Conservation (phyloP, 1,140 invertebrate species). For the Drosophila ironensis region DNA sequence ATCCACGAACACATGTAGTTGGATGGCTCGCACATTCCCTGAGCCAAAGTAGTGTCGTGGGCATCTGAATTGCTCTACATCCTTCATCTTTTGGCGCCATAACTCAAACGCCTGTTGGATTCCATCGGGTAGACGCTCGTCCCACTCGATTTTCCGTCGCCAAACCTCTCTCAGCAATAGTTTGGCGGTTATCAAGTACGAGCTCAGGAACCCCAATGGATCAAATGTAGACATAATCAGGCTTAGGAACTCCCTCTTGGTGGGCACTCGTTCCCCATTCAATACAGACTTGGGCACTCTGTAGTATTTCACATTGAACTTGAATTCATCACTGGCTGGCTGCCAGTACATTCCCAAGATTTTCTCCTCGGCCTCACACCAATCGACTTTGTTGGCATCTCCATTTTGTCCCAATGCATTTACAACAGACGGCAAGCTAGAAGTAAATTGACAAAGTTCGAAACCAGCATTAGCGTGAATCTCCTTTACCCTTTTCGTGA, state of each 20-base stretch:
- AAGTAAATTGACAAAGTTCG: not conserved
- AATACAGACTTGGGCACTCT: not conserved
- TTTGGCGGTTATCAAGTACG: not conserved
- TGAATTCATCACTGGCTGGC: conserved; percentile 5
- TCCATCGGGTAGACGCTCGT: not conserved
- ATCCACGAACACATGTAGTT: not conserved
- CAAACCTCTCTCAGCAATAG: not conserved
- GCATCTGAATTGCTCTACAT: not conserved
- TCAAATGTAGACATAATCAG: not conserved
- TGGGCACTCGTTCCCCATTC: not conserved
- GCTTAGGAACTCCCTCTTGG: conserved; percentile 3
- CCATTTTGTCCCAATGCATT: not conserved
- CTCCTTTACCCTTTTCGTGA: not conserved
- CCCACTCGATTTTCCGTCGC: not conserved
- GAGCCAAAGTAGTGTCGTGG: not conserved
- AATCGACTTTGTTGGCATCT: too few relatives aligned
- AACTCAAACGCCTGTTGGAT: not conserved
- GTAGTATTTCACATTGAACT: conserved; percentile 4
- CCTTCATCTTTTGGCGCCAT: not conserved
- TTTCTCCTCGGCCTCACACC: too few relatives aligned
- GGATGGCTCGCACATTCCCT: not conserved
- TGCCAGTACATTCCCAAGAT: conserved; percentile 13
- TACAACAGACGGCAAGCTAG: not conserved
- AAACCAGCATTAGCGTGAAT: conserved; percentile 1
- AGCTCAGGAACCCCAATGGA: not conserved